Conservation (phyloP, 2,113 vertebrate species). For the Sapajus apella region DNA sequence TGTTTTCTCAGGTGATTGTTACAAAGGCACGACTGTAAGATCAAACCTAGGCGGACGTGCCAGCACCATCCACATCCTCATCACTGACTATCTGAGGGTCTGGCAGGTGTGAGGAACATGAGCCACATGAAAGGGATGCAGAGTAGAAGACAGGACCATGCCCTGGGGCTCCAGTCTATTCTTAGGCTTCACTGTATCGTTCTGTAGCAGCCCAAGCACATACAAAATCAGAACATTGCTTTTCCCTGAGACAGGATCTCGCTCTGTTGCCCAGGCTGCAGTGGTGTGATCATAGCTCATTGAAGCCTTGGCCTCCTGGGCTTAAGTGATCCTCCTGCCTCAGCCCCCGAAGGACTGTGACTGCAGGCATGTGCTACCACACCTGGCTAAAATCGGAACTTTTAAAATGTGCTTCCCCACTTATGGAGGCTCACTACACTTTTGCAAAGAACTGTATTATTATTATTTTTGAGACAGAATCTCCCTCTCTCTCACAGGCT, state of each 20-base stretch:
- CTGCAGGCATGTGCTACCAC: too few relatives aligned
- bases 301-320: too few relatives aligned
- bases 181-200: not conserved
- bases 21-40: not conserved
- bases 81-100: rapidly evolving
- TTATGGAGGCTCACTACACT: not conserved
- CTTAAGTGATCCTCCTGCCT: too few relatives aligned
- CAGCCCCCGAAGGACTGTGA: too few relatives aligned
- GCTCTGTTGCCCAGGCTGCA: too few relatives aligned
- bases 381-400: not conserved
- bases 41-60: not conserved
- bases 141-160: not conserved
- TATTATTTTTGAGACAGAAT: too few relatives aligned
- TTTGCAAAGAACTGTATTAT: not conserved
- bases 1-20: not conserved
- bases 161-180: not conserved
- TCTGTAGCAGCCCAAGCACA: too few relatives aligned
- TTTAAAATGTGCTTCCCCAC: too few relatives aligned
- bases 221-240: too few relatives aligned
- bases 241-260: too few relatives aligned
- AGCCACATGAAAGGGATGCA: not conserved
- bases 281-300: too few relatives aligned
- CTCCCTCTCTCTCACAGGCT: not conserved
- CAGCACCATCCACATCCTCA: rapidly evolving
- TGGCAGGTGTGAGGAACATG: rapidly evolving